Percentiles rank a stretch among this genome's conserved stretches.
These are phyloP conservation scores for Sebastes cheni DNA, from an alignment of 2,797 vertebrate genomes.

Conservation along the genomic window DNA sequence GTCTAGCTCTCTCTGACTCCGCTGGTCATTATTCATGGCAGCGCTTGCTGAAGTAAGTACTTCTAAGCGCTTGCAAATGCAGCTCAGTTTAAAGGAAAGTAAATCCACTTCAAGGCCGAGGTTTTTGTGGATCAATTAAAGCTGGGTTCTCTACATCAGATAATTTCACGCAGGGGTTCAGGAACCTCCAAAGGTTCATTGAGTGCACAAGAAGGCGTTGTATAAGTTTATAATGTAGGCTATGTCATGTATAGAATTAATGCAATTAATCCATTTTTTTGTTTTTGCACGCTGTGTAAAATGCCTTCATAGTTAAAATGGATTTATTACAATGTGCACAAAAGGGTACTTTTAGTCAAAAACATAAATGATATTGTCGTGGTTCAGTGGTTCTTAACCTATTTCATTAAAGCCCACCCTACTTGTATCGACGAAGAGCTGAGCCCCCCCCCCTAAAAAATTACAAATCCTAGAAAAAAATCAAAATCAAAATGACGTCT, in stretches of 20 bases:
- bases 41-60: slow-evolving; percentile 31
- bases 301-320: too few species aligned
- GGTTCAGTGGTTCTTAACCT: too few species aligned
- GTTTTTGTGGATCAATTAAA: slow-evolving; percentile 12
- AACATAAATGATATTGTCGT: not conserved
- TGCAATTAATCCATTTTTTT: rapidly evolving
- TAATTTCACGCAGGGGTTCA: not conserved
- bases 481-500: too few species aligned
- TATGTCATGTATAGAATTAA: not conserved
- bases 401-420: too few species aligned
- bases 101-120: slow-evolving; percentile 12
- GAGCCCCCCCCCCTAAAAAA: too few species aligned
- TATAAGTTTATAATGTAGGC: not conserved
- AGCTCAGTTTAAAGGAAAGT: slow-evolving; percentile 22
- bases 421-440: too few species aligned
- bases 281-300: too few species aligned
- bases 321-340: too few species aligned
- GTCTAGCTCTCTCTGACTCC: not conserved
- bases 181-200: not conserved
- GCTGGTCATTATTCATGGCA: slow-evolving; percentile 42
- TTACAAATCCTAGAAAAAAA: too few species aligned
- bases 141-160: not conserved
- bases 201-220: not conserved
- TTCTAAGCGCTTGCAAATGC: slow-evolving; percentile 33
- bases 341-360: not conserved